These are phyloP conservation scores for Tenthredo livida DNA, from an alignment of 2,888 invertebrate species.

Conservation along the genomic window DNA sequence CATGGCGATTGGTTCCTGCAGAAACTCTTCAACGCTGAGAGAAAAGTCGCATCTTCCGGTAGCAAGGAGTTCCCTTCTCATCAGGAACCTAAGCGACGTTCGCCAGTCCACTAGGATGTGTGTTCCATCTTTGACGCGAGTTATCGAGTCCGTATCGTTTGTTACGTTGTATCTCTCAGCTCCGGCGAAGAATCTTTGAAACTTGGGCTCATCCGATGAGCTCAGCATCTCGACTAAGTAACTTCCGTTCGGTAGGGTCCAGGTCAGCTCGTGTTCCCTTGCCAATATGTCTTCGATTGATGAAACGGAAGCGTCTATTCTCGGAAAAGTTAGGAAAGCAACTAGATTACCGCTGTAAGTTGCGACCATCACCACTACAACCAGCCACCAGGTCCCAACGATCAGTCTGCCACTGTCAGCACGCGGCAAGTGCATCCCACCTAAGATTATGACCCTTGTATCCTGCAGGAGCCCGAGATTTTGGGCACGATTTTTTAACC, in stretches of 20 bases:
- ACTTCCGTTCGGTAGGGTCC: constrained; percentile 89
- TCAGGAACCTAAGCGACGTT: constrained; percentile 85
- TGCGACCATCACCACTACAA: constrained; percentile 92
- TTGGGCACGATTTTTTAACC: not conserved
- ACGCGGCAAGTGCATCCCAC: constrained; percentile 91
- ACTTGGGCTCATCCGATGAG: constrained; percentile 83
- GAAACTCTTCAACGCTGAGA: constrained; percentile 87
- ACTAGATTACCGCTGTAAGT: constrained; percentile 96
- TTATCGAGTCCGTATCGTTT: constrained; percentile 75
- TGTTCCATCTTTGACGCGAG: constrained; percentile 82
- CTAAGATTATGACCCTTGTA: constrained; percentile 78
- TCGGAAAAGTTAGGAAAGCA: constrained; percentile 95
- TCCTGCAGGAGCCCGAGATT: not conserved
- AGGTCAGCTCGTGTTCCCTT: constrained; percentile 82
- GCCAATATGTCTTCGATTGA: constrained; percentile 84
- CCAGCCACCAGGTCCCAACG: constrained; percentile 95
- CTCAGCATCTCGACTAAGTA: constrained; percentile 85
- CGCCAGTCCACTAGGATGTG: constrained; percentile 92
- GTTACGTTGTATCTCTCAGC: constrained; percentile 76
- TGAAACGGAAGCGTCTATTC: constrained; percentile 86
- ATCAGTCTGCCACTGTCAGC: constrained; percentile 93
- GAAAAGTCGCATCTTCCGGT: constrained; percentile 88
- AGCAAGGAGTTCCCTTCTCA: constrained; percentile 82
- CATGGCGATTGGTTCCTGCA: constrained; percentile 89
- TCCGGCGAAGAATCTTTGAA: constrained; percentile 80